Evolutionary conservation across 1,140 invertebrate species (phyloP).

Genomic region (Manduca sexta): DNA sequence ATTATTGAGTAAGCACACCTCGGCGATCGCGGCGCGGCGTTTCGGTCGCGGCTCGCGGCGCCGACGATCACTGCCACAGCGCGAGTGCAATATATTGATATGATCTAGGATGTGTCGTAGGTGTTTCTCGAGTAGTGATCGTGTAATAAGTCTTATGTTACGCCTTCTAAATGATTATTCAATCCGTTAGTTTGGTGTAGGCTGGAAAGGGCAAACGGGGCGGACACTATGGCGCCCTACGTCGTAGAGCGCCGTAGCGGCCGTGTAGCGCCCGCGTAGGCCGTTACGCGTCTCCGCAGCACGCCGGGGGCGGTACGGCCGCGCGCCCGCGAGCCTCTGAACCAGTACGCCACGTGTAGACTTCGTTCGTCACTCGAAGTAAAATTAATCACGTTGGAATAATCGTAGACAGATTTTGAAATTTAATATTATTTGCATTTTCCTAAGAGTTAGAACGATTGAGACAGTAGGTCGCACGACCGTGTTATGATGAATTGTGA

Average conservation of each 20-base stretch:
- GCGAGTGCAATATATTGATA: slow-evolving; percentile 67
- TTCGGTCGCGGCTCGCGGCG: slow-evolving; percentile 22
- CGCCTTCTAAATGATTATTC: slow-evolving; percentile 55
- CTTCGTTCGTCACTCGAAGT: slow-evolving; percentile 60
- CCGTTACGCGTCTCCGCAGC: too few relatives aligned
- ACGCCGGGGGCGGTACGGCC: too few relatives aligned
- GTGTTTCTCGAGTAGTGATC: slow-evolving; percentile 70
- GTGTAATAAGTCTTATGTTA: slow-evolving; percentile 69
- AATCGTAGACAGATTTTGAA: slow-evolving; percentile 69
- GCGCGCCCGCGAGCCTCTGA: too few relatives aligned
- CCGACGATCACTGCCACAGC: slow-evolving; percentile 50
- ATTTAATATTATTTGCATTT: slow-evolving; percentile 71
- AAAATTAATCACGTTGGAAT: slow-evolving; percentile 67
- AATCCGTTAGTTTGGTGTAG: slow-evolving; percentile 25
- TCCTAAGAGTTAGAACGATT: slow-evolving; percentile 71
- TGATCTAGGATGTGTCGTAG: slow-evolving; percentile 72
- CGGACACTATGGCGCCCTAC: slow-evolving; percentile 6
- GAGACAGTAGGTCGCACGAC: slow-evolving; percentile 69
- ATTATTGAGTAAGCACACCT: slow-evolving; percentile 32
- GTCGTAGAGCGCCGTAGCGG: slow-evolving; percentile 11
- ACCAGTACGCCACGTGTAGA: slow-evolving; percentile 29
- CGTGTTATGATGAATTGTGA: slow-evolving; percentile 69
- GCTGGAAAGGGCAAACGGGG: slow-evolving; percentile 18
- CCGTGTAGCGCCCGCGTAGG: slow-evolving; percentile 13
- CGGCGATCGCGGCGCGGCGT: slow-evolving; percentile 18